These are phyloP conservation scores for Melinaea menophilus DNA, from an alignment of 2,888 invertebrate species.

Conservation along the genomic window DNA sequence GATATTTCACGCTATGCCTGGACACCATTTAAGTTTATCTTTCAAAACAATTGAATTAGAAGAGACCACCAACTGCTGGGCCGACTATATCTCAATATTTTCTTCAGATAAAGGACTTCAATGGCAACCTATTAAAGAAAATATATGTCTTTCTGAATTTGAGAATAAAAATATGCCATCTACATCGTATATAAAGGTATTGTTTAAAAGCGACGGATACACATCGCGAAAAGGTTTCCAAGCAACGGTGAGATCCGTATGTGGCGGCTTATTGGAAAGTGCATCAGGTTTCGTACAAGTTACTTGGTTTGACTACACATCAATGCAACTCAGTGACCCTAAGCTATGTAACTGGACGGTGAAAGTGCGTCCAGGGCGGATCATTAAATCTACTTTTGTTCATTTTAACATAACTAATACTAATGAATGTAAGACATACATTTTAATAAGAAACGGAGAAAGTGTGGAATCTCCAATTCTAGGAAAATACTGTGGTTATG, in stretches of 20 bases:
- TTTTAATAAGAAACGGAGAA: slow-evolving; percentile 86
- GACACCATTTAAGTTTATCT: slow-evolving; percentile 79
- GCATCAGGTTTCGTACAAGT: slow-evolving; percentile 76
- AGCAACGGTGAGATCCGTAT: slow-evolving; percentile 76
- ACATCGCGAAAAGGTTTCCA: slow-evolving; percentile 83
- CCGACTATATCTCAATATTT: slow-evolving; percentile 81
- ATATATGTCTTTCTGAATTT: slow-evolving; percentile 72
- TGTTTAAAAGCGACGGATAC: slow-evolving; percentile 81
- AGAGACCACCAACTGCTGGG: slow-evolving; percentile 69
- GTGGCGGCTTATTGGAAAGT: slow-evolving; percentile 82
- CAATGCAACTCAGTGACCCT: slow-evolving; percentile 18
- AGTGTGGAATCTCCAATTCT: slow-evolving; percentile 84
- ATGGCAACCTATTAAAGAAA: slow-evolving; percentile 74
- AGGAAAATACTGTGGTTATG: slow-evolving; percentile 84
- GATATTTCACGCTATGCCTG: slow-evolving; percentile 80
- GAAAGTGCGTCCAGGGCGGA: slow-evolving; percentile 84
- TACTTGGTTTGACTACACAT: slow-evolving; percentile 39
- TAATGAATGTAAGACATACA: slow-evolving; percentile 51
- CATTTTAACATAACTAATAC: slow-evolving; percentile 78
- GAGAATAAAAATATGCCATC: slow-evolving; percentile 50
- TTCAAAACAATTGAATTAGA: slow-evolving; percentile 81
- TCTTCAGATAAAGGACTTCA: slow-evolving; percentile 67
- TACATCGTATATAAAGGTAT: slow-evolving; percentile 80
- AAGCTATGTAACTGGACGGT: slow-evolving; percentile 84
- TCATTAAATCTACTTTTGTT: slow-evolving; percentile 81